phyloP scores from a whole-genome alignment of 2,113 vertebrate species.

The Microcebus lehilahytsara region DNA sequence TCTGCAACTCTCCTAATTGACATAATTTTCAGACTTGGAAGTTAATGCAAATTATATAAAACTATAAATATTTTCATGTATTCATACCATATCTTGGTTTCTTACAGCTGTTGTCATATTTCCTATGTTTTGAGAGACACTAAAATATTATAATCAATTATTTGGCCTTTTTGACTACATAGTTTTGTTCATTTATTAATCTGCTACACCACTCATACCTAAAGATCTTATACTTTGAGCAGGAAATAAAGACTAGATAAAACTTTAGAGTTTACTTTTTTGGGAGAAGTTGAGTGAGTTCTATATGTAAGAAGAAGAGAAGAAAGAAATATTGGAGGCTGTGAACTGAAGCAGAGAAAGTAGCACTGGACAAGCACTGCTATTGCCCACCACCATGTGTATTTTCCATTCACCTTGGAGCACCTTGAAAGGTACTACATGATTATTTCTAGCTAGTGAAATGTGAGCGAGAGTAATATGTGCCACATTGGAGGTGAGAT shows the following conservation, averaged over 20 bases:
- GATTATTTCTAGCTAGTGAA: background rate
- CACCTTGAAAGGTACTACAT: no score
- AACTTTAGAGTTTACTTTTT: background rate
- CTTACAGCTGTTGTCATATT: background rate
- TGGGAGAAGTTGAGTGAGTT: background rate
- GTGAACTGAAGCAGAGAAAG: background rate
- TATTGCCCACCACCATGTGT: rapidly evolving
- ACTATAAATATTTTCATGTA: background rate
- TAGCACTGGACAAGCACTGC: background rate
- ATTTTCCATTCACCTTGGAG: background rate
- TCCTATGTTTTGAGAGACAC: background rate
- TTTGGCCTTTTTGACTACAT: background rate
- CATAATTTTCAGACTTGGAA: background rate
- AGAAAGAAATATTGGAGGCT: background rate
- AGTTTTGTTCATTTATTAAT: background rate
- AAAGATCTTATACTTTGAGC: background rate
- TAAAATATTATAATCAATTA: background rate
- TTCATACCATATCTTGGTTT: background rate
- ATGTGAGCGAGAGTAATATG: background rate
- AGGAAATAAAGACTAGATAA: background rate
- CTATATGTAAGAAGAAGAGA: background rate
- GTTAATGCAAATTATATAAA: background rate
- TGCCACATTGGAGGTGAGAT: background rate
- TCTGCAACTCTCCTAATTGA: background rate
- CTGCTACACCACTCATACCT: background rate